Evolutionary conservation across 1,140 invertebrate species (phyloP).

Genomic region (honey bee (Apis mellifera)): DNA sequence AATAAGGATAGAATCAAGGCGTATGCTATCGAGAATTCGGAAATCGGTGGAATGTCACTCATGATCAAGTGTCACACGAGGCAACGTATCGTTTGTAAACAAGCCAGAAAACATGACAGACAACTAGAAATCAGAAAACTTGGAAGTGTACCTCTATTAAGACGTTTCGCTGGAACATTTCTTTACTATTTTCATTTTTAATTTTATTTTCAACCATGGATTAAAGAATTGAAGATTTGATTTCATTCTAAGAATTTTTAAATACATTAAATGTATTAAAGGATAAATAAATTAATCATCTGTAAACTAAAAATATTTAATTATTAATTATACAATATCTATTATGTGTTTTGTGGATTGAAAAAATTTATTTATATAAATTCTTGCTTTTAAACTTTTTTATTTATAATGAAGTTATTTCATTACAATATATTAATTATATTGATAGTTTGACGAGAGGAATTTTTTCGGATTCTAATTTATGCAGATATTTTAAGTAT

Average conservation of each 20-base stretch:
- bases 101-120: neutral
- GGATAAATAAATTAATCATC: neutral
- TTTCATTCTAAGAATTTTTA: too few relatives aligned
- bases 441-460: neutral
- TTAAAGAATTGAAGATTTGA: neutral
- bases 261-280: too few relatives aligned
- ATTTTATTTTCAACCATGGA: constrained; percentile 7
- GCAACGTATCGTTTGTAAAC: constrained; percentile 7
- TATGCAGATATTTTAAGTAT: neutral
- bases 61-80: constrained; percentile 7
- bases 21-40: constrained; percentile 47
- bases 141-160: neutral
- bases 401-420: neutral
- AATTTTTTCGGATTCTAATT: neutral
- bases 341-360: too few relatives aligned
- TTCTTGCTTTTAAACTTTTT: neutral
- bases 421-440: neutral
- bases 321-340: too few relatives aligned
- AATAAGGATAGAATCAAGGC: constrained; percentile 41
- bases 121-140: constrained; percentile 20
- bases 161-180: neutral
- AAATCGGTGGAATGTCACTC: constrained; percentile 50
- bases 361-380: neutral
- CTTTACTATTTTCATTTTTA: neutral
- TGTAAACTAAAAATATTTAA: too few relatives aligned